A percentile compares a stretch with the other conserved stretches of the same genome.
Evolutionary conservation across 2,797 vertebrate genomes (phyloP).

Genomic region (Pyrocephalus nanus): DNA sequence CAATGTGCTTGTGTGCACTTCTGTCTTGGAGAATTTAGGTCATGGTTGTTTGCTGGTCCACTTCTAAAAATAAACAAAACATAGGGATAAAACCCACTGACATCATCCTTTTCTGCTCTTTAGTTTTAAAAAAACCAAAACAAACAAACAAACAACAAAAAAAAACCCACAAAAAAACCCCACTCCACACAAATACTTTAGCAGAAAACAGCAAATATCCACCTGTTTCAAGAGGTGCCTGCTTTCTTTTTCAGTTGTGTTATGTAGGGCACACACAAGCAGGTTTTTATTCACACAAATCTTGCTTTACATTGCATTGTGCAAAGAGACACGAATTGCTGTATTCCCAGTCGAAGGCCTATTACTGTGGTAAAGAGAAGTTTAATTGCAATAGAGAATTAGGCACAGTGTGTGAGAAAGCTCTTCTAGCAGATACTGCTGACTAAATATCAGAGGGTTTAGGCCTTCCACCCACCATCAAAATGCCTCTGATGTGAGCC

Average conservation of each 20-base stretch:
- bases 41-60: conserved; percentile 3
- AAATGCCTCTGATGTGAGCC: neutral
- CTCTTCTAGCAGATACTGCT: neutral
- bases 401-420: neutral
- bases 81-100: conserved; percentile 1
- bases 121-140: neutral
- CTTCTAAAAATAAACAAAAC: conserved; percentile 50
- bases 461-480: neutral
- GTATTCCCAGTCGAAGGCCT: neutral
- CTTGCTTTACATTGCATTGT: neutral
- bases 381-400: conserved; percentile 2
- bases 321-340: neutral
- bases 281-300: neutral
- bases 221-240: neutral
- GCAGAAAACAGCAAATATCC: neutral
- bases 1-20: conserved; percentile 22
- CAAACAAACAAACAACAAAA: too few relatives aligned
- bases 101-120: conserved; percentile 1
- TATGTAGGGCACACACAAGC: neutral
- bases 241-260: neutral
- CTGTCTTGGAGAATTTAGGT: conserved; percentile 58
- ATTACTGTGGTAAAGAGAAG: neutral
- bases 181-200: neutral
- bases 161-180: too few relatives aligned
- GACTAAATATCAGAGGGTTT: neutral